Conservation (phyloP, 2,797 vertebrate species). For the Takifugu rubripes region DNA sequence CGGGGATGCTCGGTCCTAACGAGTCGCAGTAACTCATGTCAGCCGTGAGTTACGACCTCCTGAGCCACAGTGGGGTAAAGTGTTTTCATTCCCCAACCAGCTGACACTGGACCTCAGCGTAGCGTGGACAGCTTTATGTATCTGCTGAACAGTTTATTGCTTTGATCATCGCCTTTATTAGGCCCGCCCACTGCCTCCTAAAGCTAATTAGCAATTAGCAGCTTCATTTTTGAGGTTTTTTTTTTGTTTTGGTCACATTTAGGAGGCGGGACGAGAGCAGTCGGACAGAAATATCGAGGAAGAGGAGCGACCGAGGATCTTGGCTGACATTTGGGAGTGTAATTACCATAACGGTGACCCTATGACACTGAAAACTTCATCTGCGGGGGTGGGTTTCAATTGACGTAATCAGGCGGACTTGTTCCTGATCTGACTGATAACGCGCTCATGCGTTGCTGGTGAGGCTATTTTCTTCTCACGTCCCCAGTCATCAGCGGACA, state of each 20-base stretch:
- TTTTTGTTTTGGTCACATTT: too few relatives aligned
- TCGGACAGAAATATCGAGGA: too few relatives aligned
- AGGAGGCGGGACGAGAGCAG: too few relatives aligned
- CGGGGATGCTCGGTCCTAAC: conserved; percentile 49
- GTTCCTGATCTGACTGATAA: conserved; percentile 42
- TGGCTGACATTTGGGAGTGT: conserved; percentile 62
- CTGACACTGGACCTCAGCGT: conserved; percentile 52
- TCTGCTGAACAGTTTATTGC: conserved; percentile 52
- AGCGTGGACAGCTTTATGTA: conserved; percentile 69
- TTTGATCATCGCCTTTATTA: conserved; percentile 53
- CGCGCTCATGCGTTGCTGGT: conserved; percentile 24
- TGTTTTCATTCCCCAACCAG: conserved; percentile 67
- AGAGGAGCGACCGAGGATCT: conserved; percentile 21
- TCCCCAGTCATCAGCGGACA: neutral
- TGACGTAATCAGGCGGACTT: conserved; percentile 20
- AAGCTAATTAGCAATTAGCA: neutral
- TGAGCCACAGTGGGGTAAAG: conserved; percentile 49
- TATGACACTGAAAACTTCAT: conserved; percentile 31
- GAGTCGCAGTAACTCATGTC: conserved; percentile 57
- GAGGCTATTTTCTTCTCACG: conserved; percentile 1
- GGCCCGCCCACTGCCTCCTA: conserved; percentile 43
- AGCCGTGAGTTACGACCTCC: conserved; percentile 62
- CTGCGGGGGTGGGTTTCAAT: conserved; percentile 36
- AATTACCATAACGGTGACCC: conserved; percentile 15
- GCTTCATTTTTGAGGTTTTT: neutral